Base-by-base conservation (phyloP, 1,140 invertebrate species). In the Trichonephila clavata region DNA sequence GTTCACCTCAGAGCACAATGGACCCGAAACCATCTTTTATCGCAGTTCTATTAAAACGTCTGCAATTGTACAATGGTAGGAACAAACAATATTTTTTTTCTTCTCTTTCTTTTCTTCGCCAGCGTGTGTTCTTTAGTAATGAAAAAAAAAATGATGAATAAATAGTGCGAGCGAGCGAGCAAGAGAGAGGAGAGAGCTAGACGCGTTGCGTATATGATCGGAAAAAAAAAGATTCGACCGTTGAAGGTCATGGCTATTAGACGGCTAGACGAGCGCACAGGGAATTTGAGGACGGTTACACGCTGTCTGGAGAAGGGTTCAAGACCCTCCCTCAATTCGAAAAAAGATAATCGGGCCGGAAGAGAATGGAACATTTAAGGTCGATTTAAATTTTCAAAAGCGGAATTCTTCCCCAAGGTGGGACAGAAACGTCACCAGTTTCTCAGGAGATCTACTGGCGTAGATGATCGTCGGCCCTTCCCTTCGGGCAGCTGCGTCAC, bases 241-340 rank as follows among this genome's bases (percentile, higher is more conserved):
- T 77, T 77, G 71, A 77, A 77, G 71, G 71, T 77, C 71, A 77
- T 24, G 71, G 71, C 71, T 27, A 77, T 77, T 77, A 77, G 24
- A 32, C 7, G 71, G 71, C 71, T 77, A 77, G 71, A 77, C 71
- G 32, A 77, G 71, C 71, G 71, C 27, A 20, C 27, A 27, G 71
- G 27, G 71, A 77, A 77, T 71, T 27, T 65, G 65, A 13, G 65
- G 65, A 68, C 65, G 65, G 65, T 77, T 77, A 77, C 71, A 77
- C 71, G 71, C 50, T 77, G 71, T 77, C 71, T 77, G 65, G 27
- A 77, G 27, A 24, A 24, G 27, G 71, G 71, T 77, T 77, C 71
- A 77, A 77, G 71, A 77, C 27, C 65, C 61, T 21, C 18, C 21
- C 21, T n/a, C 21, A 10, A n/a, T 27, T 24, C 24, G 27, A 32